These are phyloP conservation scores for Crax fasciolata DNA, from an alignment of 2,797 vertebrate species.

Conservation along the genomic window DNA sequence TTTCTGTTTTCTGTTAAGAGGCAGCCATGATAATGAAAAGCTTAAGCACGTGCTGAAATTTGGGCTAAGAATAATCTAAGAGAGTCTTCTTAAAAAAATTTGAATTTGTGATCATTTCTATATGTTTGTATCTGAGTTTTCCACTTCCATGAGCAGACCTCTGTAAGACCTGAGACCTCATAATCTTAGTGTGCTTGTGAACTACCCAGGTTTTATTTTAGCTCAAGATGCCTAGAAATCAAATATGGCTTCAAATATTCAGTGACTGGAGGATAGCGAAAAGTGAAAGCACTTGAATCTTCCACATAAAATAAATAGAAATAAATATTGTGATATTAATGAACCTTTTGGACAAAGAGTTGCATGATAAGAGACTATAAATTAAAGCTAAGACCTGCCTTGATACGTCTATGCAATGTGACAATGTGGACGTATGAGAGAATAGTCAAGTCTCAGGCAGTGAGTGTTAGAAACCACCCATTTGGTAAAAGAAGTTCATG, in stretches of 20 bases:
- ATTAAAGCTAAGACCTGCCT: background rate
- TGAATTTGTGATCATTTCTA: background rate
- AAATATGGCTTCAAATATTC: background rate
- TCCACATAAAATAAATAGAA: fast-evolving
- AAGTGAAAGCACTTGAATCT: background rate
- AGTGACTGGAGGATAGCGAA: background rate
- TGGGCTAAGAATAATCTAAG: background rate
- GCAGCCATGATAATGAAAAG: background rate
- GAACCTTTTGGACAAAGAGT: background rate
- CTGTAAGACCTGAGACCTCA: background rate
- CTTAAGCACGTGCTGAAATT: background rate
- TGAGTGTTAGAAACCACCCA: background rate
- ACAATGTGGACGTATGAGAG: fast-evolving
- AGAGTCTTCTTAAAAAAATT: background rate
- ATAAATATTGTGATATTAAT: background rate
- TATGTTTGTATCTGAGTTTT: background rate
- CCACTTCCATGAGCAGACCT: background rate
- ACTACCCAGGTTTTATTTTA: background rate
- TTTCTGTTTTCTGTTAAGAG: background rate
- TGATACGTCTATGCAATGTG: background rate
- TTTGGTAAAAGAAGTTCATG: background rate
- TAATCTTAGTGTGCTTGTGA: background rate
- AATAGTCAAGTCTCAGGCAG: background rate
- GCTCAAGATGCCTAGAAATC: background rate
- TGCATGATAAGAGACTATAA: background rate